These are phyloP conservation scores for Myocastor coypus DNA, from an alignment of 2,113 vertebrate genomes.

Conservation along the genomic window DNA sequence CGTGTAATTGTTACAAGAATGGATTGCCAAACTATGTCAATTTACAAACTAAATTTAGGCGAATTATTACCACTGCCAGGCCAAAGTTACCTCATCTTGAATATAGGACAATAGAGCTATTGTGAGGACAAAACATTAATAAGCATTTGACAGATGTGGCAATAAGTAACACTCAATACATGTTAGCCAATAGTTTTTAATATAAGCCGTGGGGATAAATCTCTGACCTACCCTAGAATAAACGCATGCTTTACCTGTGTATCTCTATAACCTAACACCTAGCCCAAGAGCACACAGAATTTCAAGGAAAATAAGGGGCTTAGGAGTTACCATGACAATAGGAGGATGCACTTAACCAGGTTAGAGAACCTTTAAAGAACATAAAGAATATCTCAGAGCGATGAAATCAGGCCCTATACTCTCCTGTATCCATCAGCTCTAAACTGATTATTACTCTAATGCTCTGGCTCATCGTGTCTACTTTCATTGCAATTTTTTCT, in stretches of 20 bases:
- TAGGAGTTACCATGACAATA: background rate
- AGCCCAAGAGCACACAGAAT: background rate
- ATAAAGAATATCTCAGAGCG: background rate
- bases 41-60: background rate
- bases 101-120: background rate
- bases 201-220: background rate
- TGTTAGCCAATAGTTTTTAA: background rate
- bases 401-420: background rate
- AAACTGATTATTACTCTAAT: background rate
- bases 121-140: slow-evolving; percentile 21
- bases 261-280: background rate
- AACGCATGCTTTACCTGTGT: background rate
- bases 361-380: slow-evolving; percentile 31
- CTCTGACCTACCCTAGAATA: background rate
- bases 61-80: background rate
- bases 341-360: background rate
- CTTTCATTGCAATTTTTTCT: slow-evolving; percentile 61
- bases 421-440: background rate
- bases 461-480: background rate
- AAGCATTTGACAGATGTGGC: background rate
- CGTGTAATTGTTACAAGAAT: background rate
- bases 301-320: slow-evolving; percentile 29
- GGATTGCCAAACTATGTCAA: background rate
- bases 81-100: background rate
- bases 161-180: background rate